Evolutionary conservation across 2,797 vertebrate genomes (phyloP).

Genomic region (Arnoldichthys spilopterus): DNA sequence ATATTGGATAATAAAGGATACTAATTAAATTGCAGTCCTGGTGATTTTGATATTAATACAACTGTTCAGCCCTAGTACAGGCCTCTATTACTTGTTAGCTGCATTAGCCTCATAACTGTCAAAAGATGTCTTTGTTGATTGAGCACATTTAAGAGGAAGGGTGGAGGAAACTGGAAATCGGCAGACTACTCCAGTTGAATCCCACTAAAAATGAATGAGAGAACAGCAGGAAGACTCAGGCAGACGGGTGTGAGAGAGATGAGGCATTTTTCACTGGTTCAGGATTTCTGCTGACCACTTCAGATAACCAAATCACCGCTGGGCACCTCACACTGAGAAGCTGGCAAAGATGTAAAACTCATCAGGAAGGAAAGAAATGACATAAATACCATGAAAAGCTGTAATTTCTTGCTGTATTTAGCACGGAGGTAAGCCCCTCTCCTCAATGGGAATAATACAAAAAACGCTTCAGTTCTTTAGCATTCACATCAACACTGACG

Average conservation of each 20-base stretch:
- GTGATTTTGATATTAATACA: no score
- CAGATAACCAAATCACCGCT: constrained; percentile 7
- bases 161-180: no score
- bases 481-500: neutral
- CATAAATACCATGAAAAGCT: neutral
- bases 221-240: neutral
- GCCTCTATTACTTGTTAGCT: no score
- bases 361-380: neutral
- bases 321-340: neutral
- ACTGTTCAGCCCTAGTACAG: no score
- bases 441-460: neutral
- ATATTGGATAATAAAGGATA: no score
- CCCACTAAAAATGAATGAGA: neutral
- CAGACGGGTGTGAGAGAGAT: neutral
- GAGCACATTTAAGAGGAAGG: no score
- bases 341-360: neutral
- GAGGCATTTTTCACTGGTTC: neutral
- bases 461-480: neutral
- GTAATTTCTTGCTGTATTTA: neutral
- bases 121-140: no score
- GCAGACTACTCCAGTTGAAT: neutral
- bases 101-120: no score
- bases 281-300: neutral
- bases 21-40: no score
- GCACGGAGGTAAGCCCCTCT: neutral